Evolutionary conservation across 2,797 vertebrate genomes (phyloP).

Genomic region (Acrossocheilus fasciatus): DNA sequence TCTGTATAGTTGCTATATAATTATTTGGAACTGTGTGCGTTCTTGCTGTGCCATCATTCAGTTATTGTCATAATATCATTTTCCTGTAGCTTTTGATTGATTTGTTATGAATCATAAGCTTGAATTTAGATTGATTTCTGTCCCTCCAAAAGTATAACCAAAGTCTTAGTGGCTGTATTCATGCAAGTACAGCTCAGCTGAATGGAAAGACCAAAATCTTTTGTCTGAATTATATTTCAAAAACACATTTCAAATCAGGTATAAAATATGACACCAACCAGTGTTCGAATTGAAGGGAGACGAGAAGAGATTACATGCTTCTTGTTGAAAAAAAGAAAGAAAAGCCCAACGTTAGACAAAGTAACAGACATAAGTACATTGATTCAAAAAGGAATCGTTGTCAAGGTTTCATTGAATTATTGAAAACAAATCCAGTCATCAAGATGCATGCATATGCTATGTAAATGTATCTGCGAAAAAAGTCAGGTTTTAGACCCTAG

Average conservation of each 20-base stretch:
- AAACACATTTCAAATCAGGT: background rate
- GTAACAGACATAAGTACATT: background rate
- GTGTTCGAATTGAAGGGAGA: background rate
- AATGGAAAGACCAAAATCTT: background rate
- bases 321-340: background rate
- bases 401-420: background rate
- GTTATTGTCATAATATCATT: background rate
- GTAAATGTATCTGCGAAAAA: background rate
- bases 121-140: constrained; percentile 5
- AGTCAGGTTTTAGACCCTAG: background rate
- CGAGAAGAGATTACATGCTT: background rate
- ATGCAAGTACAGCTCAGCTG: background rate
- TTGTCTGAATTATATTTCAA: background rate
- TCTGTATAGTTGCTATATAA: background rate
- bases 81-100: background rate
- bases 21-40: background rate
- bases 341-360: background rate
- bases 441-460: background rate
- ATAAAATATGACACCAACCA: background rate
- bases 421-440: background rate
- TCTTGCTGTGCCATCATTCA: background rate
- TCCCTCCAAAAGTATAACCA: background rate
- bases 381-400: background rate
- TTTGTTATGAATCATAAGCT: background rate
- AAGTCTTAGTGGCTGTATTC: background rate